Percentiles rank a stretch among this genome's conserved stretches.
phyloP scores from a whole-genome alignment of 1,140 invertebrate species.

The Brachionus rotundiformis region DNA sequence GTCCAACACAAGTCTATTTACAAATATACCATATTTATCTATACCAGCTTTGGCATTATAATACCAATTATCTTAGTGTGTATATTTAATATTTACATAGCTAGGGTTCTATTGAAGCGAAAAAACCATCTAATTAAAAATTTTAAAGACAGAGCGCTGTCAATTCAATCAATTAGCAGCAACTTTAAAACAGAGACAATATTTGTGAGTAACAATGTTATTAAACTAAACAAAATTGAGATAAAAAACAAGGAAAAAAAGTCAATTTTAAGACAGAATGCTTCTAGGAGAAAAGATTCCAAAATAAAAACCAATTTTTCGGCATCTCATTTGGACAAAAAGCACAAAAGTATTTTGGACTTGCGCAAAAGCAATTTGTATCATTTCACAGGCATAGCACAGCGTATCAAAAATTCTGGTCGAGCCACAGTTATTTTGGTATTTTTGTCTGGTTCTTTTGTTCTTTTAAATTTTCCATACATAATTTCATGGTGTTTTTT shows the following conservation, averaged over 20 bases:
- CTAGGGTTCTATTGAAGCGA: not conserved
- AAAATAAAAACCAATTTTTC: too few relatives aligned
- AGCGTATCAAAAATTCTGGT: not conserved
- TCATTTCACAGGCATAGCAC: not conserved
- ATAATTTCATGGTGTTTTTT: slow-evolving; percentile 18
- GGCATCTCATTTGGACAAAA: too few relatives aligned
- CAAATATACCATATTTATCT: not conserved
- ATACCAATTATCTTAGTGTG: slow-evolving; percentile 27
- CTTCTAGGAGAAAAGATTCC: too few relatives aligned
- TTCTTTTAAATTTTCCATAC: slow-evolving; percentile 37
- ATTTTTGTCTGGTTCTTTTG: slow-evolving; percentile 1
- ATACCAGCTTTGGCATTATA: not conserved
- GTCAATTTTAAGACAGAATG: too few relatives aligned
- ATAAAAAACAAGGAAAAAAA: too few relatives aligned
- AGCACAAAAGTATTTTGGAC: not conserved
- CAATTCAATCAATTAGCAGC: not conserved
- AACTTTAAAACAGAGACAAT: not conserved
- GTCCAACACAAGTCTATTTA: slow-evolving; percentile 6
- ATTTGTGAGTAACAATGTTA: too few relatives aligned
- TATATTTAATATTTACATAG: slow-evolving; percentile 32
- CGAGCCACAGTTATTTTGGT: slow-evolving; percentile 34
- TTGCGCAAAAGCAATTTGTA: not conserved
- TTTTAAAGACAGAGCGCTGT: not conserved
- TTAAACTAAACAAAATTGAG: too few relatives aligned
- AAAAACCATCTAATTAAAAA: slow-evolving; percentile 18